Conservation (phyloP, 2,888 invertebrate species). For the Mallateleia sp. region DNA sequence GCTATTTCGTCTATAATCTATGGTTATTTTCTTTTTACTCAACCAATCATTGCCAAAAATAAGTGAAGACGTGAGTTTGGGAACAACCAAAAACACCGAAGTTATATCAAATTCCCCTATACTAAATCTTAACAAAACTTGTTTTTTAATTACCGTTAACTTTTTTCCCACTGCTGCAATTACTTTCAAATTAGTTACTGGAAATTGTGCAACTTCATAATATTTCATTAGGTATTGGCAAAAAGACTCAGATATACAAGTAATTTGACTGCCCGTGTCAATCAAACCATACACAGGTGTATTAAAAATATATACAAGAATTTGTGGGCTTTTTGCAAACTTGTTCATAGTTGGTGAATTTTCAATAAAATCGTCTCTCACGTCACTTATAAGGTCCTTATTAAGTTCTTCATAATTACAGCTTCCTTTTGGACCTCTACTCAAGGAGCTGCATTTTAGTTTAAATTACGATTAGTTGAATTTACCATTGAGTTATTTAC, state of each 20-base stretch:
- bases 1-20: too few relatives aligned
- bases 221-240: slow-evolving; percentile 24
- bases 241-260: slow-evolving; percentile 13
- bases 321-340: slow-evolving; percentile 1
- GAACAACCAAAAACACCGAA: slow-evolving; percentile 22
- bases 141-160: too few relatives aligned
- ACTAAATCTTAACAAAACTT: slow-evolving; percentile 23
- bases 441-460: slow-evolving; percentile 11
- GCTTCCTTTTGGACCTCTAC: slow-evolving; percentile 6
- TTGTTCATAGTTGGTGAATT: background rate
- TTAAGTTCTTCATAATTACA: slow-evolving; percentile 4
- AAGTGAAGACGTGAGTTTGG: slow-evolving; percentile 14
- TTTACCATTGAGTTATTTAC: too few relatives aligned
- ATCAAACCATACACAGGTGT: slow-evolving; percentile 3
- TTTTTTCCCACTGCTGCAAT: slow-evolving; percentile 26
- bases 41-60: slow-evolving; percentile 44
- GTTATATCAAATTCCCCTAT: slow-evolving; percentile 15
- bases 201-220: slow-evolving; percentile 20
- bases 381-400: slow-evolving; percentile 6
- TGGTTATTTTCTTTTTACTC: slow-evolving; percentile 16
- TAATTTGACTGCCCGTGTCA: too few relatives aligned
- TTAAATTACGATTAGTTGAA: too few relatives aligned
- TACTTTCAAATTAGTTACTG: slow-evolving; percentile 6
- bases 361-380: background rate
- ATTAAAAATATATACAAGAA: background rate